Conservation (phyloP, 2,113 vertebrate species). For the Salvelinus fontinalis region DNA sequence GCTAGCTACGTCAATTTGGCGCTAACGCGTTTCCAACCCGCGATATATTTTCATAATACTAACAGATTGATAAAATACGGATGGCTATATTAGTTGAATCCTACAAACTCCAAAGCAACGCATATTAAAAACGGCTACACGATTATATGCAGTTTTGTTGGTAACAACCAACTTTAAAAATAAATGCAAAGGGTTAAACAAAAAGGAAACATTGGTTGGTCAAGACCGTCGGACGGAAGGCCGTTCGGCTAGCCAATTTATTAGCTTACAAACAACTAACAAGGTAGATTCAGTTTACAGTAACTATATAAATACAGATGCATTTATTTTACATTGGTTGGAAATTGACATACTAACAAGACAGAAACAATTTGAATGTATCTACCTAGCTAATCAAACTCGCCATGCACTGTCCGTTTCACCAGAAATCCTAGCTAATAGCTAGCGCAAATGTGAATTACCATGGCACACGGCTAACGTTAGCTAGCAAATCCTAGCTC, state of each 20-base stretch:
- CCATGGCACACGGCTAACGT: constrained; percentile 2
- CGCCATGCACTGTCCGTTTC: background rate
- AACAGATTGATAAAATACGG: background rate
- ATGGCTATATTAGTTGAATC: background rate
- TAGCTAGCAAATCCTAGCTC: constrained; percentile 14
- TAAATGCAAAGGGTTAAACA: constrained; percentile 59
- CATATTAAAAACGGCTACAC: background rate
- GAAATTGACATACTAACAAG: constrained; percentile 9
- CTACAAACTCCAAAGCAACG: background rate
- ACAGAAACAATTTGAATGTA: background rate
- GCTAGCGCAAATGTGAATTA: background rate
- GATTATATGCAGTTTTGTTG: background rate
- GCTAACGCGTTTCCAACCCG: background rate
- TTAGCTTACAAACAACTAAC: constrained; percentile 50
- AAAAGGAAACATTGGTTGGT: constrained; percentile 58
- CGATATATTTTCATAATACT: background rate
- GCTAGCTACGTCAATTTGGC: background rate
- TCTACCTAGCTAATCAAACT: background rate
- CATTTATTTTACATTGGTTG: background rate
- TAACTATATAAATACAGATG: background rate
- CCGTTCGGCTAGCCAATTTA: constrained; percentile 62
- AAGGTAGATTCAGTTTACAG: constrained; percentile 11
- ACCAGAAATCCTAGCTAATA: background rate
- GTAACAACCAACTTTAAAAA: background rate
- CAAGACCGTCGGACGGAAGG: constrained; percentile 55